Evolutionary conservation across 2,113 vertebrate genomes (phyloP), one percentile per base, ranked within the genome.

Genomic region (Brachypodius melanocephalos): DNA sequence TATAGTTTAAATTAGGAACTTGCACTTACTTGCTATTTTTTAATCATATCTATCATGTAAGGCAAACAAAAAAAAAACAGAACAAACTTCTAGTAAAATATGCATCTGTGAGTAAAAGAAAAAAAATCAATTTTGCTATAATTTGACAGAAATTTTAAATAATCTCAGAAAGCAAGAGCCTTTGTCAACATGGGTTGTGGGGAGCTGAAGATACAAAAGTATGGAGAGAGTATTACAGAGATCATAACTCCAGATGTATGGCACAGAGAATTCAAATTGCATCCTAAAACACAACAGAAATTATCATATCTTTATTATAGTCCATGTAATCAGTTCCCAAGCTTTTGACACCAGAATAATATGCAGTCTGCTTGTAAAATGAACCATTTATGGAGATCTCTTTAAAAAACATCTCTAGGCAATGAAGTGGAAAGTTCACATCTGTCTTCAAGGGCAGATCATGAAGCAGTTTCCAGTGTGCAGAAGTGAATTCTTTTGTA

Each of bases 341-440:
- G 85, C 54, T 24, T 79, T 91, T 92, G 71, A 94, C 38, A 80
- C 26, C 59, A 69, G n/a, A 82, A 76, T 85, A 87, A 87, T 45
- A 66, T 5, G 54, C 46, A 85, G 49, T 40, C 28, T 51, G 67
- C 58, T 73, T 83, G 59, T 48, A 97, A 96, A 96, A 95, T 59
- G 85, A 88, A 83, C 66, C 85, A 69, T 79, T 96, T 89, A 95
- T 80, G 62, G 67, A 75, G 29, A 58, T 69, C 77, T 76, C 65
- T 88, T 90, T 42, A 87, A 52, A 94, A 87, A 69, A 46, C 22
- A 73, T 91, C 48, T 79, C 69, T 31, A 91, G 49, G 67, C 74
- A 89, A 79, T 91, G 95, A 92, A 94, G 87, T 91, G 91, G 93
- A 97, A 95, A 94, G 89, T 95, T 95, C 91, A 95, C 94, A 95